Evolutionary conservation across 2,888 invertebrate genomes (phyloP).

Genomic region (Nipponacmea schrenckii): DNA sequence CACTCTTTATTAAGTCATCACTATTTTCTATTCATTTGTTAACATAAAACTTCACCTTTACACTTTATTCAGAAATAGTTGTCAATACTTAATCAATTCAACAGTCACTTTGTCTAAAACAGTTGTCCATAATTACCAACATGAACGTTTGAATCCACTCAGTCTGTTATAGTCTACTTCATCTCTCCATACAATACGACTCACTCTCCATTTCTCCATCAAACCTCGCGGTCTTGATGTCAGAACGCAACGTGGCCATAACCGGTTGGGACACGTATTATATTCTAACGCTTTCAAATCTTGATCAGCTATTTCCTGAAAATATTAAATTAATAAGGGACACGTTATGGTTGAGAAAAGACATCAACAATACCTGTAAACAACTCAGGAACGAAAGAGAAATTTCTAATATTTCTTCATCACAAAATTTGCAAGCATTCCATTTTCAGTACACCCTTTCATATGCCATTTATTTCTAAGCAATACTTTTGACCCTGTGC

Average conservation of each 20-base stretch:
- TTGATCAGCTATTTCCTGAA: constrained; percentile 79
- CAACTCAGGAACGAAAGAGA: not conserved
- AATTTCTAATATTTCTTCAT: too few relatives aligned
- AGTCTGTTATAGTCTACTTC: constrained; percentile 93
- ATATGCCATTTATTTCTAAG: too few relatives aligned
- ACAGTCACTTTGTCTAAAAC: too few relatives aligned
- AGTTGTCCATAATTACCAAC: constrained; percentile 74
- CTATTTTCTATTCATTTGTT: too few relatives aligned
- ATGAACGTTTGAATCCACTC: constrained; percentile 91
- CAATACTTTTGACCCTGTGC: too few relatives aligned
- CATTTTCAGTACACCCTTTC: too few relatives aligned
- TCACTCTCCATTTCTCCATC: constrained; percentile 84
- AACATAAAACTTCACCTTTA: too few relatives aligned
- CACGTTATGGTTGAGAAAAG: not conserved
- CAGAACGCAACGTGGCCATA: constrained; percentile 81
- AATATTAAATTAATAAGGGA: constrained; percentile 17
- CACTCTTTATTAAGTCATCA: too few relatives aligned
- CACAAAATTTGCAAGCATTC: too few relatives aligned
- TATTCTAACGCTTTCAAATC: constrained; percentile 79
- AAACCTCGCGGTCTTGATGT: constrained; percentile 88
- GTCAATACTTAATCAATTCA: too few relatives aligned
- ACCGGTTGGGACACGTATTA: constrained; percentile 59
- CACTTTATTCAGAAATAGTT: too few relatives aligned
- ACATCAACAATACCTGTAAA: not conserved
- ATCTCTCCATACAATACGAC: constrained; percentile 89